phyloP scores from a whole-genome alignment of 1,140 invertebrate genomes.

The Thaumetopoea pityocampa region DNA sequence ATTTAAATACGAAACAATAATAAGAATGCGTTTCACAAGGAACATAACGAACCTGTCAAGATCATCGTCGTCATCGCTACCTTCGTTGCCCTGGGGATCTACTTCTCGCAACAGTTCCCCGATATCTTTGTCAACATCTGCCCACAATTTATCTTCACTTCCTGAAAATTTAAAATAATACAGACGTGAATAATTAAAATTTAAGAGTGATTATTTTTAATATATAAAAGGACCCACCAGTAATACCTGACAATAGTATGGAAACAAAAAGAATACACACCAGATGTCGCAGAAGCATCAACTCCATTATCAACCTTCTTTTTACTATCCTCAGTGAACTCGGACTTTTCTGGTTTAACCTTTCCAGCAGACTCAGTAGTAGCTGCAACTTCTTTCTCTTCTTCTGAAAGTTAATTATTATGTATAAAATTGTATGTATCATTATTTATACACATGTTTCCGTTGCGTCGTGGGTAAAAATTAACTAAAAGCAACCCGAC shows the following conservation, averaged over 20 bases:
- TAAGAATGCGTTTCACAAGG: no score
- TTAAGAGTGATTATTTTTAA: no score
- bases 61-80: conserved; percentile 84
- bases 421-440: conserved; percentile 1
- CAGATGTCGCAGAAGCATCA: conserved; percentile 42
- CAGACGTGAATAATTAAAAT: no score
- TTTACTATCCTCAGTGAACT: conserved; percentile 35
- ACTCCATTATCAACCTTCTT: conserved; percentile 55
- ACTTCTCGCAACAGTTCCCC: conserved; percentile 81
- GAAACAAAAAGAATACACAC: conserved; percentile 17
- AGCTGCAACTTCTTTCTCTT: conserved; percentile 41
- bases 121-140: conserved; percentile 85
- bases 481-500: no score
- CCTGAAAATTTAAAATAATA: no score
- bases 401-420: conserved; percentile 35
- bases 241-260: not conserved
- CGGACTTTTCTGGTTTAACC: conserved; percentile 40
- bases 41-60: conserved; percentile 71
- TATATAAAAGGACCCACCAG: not conserved
- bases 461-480: no score
- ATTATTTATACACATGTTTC: no score
- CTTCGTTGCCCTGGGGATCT: conserved; percentile 78
- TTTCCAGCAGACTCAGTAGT: conserved; percentile 34
- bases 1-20: no score
- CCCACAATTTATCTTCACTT: conserved; percentile 83